These are phyloP conservation scores for Scotopteryx bipunctaria DNA, from an alignment of 2,888 invertebrate species.

Conservation along the genomic window DNA sequence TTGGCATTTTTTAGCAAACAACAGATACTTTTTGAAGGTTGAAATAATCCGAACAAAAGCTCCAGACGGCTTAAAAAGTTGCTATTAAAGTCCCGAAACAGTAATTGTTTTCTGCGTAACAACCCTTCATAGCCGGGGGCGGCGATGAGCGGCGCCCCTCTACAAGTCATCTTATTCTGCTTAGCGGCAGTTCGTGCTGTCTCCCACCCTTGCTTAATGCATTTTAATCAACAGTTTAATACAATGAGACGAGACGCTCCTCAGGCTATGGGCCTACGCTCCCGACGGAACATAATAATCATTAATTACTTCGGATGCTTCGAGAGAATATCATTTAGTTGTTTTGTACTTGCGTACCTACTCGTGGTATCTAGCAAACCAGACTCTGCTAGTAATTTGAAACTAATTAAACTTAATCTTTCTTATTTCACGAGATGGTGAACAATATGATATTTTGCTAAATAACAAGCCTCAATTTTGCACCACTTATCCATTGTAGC, in stretches of 20 bases:
- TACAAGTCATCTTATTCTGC: slow-evolving; percentile 25
- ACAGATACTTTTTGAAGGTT: background rate
- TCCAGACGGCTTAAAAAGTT: slow-evolving; percentile 17
- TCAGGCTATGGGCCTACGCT: slow-evolving; percentile 8
- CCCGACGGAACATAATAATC: no score
- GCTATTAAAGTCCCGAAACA: slow-evolving; percentile 16
- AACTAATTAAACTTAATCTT: no score
- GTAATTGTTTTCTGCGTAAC: slow-evolving; percentile 23
- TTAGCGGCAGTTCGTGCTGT: slow-evolving; percentile 15
- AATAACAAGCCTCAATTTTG: slow-evolving; percentile 14
- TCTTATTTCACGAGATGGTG: no score
- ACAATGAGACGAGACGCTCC: slow-evolving; percentile 15
- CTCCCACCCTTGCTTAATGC: slow-evolving; percentile 29
- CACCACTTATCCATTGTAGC: slow-evolving; percentile 3
- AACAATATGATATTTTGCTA: no score
- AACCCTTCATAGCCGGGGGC: slow-evolving; percentile 17
- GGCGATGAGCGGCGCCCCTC: slow-evolving; percentile 8
- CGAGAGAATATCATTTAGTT: no score
- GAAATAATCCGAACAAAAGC: slow-evolving; percentile 7
- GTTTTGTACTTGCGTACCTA: no score
- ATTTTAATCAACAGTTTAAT: slow-evolving; percentile 35
- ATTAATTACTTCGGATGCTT: no score
- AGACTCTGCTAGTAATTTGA: no score
- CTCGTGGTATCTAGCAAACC: no score
- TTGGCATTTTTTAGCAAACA: slow-evolving; percentile 2